A percentile compares a stretch with the other conserved stretches of the same genome.
Conservation (phyloP, 2,797 vertebrate genomes). For the Ataeniobius toweri region DNA sequence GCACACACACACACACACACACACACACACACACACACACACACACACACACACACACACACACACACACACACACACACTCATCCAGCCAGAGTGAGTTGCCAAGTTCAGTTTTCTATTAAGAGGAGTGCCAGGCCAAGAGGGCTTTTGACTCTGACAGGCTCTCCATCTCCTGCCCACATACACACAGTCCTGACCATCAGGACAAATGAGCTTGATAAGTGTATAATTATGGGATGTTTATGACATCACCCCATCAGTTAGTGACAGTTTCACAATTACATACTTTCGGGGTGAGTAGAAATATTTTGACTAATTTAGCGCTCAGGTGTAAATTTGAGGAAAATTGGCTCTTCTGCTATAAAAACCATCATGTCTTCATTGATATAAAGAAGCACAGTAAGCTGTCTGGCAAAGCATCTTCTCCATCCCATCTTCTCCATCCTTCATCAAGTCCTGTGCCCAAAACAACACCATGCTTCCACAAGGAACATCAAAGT, state of each 20-base stretch:
- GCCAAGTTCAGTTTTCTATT: conserved; percentile 59
- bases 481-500: background rate
- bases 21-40: conserved; percentile 22
- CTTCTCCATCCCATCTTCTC: background rate
- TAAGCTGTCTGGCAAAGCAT: background rate
- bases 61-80: conserved; percentile 16
- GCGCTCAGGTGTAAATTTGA: conserved; percentile 9
- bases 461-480: too few species aligned
- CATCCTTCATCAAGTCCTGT: too few species aligned
- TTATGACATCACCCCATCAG: conserved; percentile 48
- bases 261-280: conserved; percentile 43
- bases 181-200: conserved; percentile 38
- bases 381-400: conserved; percentile 7
- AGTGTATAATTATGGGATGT: conserved; percentile 70
- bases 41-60: conserved; percentile 20
- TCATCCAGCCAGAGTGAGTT: conserved; percentile 28
- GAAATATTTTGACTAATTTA: conserved; percentile 25
- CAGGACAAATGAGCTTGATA: conserved; percentile 45
- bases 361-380: background rate
- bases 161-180: conserved; percentile 63
- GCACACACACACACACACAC: too few species aligned
- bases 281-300: background rate
- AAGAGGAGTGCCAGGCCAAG: conserved; percentile 58
- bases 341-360: background rate
- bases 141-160: conserved; percentile 74